Conservation (phyloP, 53 echinoderm and acorn worm species). For the Holothuria scabra region DNA sequence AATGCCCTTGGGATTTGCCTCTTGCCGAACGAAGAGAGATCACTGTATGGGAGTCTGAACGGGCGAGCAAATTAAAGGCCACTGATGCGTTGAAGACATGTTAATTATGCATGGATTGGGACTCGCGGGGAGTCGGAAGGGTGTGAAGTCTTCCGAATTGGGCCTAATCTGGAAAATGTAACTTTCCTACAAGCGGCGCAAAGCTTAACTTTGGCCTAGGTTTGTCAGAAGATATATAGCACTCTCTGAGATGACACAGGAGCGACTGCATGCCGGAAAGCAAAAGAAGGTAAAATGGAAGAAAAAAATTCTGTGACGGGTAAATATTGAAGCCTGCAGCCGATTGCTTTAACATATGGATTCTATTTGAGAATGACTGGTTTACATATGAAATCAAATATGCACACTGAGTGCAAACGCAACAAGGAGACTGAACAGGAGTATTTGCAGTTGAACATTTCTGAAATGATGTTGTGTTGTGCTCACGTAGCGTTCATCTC, state of each 20-base stretch:
- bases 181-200: neutral
- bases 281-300: too few species aligned
- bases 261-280: too few species aligned
- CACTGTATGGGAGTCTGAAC: conserved; percentile 10
- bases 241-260: too few species aligned
- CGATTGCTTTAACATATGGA: conserved; percentile 49
- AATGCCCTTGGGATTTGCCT: conserved; percentile 35
- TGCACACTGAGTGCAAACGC: too few species aligned
- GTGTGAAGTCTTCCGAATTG: conserved; percentile 56
- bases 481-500: too few species aligned
- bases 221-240: too few species aligned
- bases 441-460: too few species aligned
- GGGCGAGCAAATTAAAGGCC: conserved; percentile 50
- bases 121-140: conserved; percentile 46
- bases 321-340: conserved; percentile 29
- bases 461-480: too few species aligned
- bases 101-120: conserved; percentile 57
- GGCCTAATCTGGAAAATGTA: conserved; percentile 54
- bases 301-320: conserved; percentile 29
- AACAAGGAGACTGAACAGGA: too few species aligned
- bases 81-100: conserved; percentile 53
- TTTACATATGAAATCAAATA: conserved; percentile 1
- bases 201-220: too few species aligned
- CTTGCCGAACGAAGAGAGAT: conserved; percentile 24
- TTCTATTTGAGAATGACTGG: conserved; percentile 27